Evolutionary conservation across 2,888 invertebrate species (phyloP), one percentile per base, ranked within the genome.

Genomic region (Ischnura elegans): DNA sequence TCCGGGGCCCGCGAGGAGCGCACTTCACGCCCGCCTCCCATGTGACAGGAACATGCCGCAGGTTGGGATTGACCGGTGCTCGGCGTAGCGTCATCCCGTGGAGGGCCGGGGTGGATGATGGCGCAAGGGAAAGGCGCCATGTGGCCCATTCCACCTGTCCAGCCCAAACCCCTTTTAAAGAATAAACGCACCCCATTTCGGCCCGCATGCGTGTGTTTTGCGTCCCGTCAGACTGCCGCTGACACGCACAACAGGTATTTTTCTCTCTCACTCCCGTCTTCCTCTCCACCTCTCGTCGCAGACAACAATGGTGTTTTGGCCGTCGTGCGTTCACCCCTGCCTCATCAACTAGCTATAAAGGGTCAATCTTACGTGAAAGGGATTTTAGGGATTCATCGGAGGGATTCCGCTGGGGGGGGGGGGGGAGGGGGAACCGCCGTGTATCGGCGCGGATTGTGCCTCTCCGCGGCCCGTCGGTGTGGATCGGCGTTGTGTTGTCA

Each of bases 211-310:
- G 51, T 25, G 61, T 66, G 90, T 90, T 90, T 45, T 42, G 90
- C 90, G 61, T 61, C 66, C 90, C 90, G 43, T 90, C 90, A 90
- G 90, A 61, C 90, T 90, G 90, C 90, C n/a, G n/a, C 90, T 90
- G 90, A 90, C 90, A 87, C n/a, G 19, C 90, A 90, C 90, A 90
- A 90, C 90, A 90, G 90, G 90, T 90, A 90, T 90, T 90, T 90
- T 90, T 45, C 43, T 36, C 43, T 55, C 51, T 8, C 10, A 29
- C 36, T 19, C 61, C 25, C 61, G 61, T 76, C 76, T 76, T 29
- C 36, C 76, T 76, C 66, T n/a, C 66, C n/a, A 25, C 36, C 90
- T 43, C 45, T 16, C 76, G 36, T 76, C 76, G 36, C 36, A 16
- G 16, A 36, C 76, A 76, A 76, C 76, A 76, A 76, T 76, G 76